Percentiles rank a stretch among this genome's conserved stretches.
These are phyloP conservation scores for Zoanthus sociatus DNA, from an alignment of 92 coral and sea anemone species.

Conservation along the genomic window DNA sequence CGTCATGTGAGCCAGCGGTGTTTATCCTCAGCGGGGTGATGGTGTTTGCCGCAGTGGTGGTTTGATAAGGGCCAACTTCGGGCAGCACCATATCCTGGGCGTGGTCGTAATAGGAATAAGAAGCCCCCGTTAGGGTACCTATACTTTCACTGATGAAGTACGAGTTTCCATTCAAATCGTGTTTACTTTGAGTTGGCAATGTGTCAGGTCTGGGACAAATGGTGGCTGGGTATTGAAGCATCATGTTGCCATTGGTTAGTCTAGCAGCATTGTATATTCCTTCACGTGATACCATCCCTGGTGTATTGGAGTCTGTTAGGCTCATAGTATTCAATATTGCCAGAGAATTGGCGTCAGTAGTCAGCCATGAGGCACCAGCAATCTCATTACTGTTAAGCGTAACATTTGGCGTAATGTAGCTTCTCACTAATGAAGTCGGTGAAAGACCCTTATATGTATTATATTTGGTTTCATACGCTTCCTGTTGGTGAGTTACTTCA, in stretches of 20 bases:
- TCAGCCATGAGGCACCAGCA: constrained; percentile 69
- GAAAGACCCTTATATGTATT: constrained; percentile 4
- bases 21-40: constrained; percentile 42
- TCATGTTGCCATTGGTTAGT: constrained; percentile 11
- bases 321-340: constrained; percentile 71
- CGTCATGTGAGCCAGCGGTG: constrained; percentile 24
- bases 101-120: constrained; percentile 34
- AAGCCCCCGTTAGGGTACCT: neutral
- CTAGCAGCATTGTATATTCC: constrained; percentile 27
- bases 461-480: constrained; percentile 4
- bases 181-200: constrained; percentile 13
- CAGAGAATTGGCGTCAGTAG: constrained; percentile 70
- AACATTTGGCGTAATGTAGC: constrained; percentile 52
- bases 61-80: constrained; percentile 20
- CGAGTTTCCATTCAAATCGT: constrained; percentile 32
- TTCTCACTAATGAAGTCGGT: constrained; percentile 64
- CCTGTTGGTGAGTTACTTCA: constrained; percentile 7
- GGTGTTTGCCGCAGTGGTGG: neutral
- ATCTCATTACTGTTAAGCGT: constrained; percentile 60
- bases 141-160: constrained; percentile 25
- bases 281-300: constrained; percentile 36
- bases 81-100: constrained; percentile 26
- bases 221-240: constrained; percentile 7
- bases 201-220: constrained; percentile 21
- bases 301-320: constrained; percentile 55